These are phyloP conservation scores for Timema cristinae DNA, from an alignment of 2,888 invertebrate species.

Conservation along the genomic window DNA sequence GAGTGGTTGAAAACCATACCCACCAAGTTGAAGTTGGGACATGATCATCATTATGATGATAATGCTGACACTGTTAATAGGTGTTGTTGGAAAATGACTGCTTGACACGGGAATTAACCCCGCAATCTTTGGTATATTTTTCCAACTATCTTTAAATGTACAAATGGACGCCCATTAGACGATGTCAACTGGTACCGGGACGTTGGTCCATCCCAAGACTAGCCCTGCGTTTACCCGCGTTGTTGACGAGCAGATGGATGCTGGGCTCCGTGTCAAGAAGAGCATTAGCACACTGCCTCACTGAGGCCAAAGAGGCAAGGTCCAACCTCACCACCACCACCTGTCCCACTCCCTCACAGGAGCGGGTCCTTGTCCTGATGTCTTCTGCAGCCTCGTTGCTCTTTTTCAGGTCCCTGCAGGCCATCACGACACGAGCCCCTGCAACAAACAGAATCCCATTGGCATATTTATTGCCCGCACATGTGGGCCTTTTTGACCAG, in stretches of 20 bases:
- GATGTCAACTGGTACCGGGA: no score
- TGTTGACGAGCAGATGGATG: slow-evolving; percentile 33
- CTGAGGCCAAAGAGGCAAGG: slow-evolving; percentile 44
- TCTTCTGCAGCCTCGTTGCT: slow-evolving; percentile 53
- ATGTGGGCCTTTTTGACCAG: not conserved
- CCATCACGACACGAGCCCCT: slow-evolving; percentile 57
- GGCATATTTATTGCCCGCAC: not conserved
- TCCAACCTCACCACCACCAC: slow-evolving; percentile 49
- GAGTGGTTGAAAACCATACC: no score
- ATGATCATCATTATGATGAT: no score
- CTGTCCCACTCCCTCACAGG: slow-evolving; percentile 42
- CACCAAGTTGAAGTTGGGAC: no score
- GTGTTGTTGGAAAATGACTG: no score
- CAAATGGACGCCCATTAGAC: no score
- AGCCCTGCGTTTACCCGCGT: slow-evolving; percentile 26
- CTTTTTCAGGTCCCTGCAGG: slow-evolving; percentile 52
- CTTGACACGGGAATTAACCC: no score
- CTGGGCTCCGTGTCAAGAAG: slow-evolving; percentile 39
- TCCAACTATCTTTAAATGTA: no score
- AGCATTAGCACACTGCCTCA: slow-evolving; percentile 44
- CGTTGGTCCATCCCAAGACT: no score
- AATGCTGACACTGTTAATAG: no score
- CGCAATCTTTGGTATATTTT: no score
- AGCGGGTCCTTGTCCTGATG: slow-evolving; percentile 45
- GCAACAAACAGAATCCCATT: slow-evolving; percentile 23